Base-by-base conservation (phyloP, 2,797 vertebrate species). In the Rhynchonycteris naso region DNA sequence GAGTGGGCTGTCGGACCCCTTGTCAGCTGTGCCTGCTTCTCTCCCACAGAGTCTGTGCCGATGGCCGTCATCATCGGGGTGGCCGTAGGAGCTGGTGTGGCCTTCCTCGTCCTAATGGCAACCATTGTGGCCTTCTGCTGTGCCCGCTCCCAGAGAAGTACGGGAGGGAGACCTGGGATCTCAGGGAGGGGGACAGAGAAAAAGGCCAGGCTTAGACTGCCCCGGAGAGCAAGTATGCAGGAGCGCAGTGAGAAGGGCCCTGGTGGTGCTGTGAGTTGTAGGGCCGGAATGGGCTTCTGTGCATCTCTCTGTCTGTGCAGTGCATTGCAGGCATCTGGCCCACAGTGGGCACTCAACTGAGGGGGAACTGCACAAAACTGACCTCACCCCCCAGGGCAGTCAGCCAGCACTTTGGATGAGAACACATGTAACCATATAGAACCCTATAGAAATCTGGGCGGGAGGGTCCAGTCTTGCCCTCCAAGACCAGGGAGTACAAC, bases 71-170 rank as follows among this genome's bases (percentile, higher is more conserved):
- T 99, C 98, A 99, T 99, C 30, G 99, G 99, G 7, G 99, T 99
- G 93, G 99, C 99, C 0, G 99, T 99, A 84, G 99, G 99, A 96
- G 99, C 99, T 0, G 99, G 99, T 0, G 99, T 99, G 97, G 99
- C 99, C 18, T 98, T 99, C 98, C 99, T 99, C 87, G 99, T 99
- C 96, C 98, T 99, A 97, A 99, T 99, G 99, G 99, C 99, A 97
- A 99, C 99, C 98, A 99, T 99, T 19, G 99, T 99, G 59, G 99
- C 99, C 6, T 99, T 99, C 98, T 99, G 99, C 98, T 99, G 99
- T 33, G 99, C 99, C 61, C 99, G 99, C 58, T 99, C 99, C 63
- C 99, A 99, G 98, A 99, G 99, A 99, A 99, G 99, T 99, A 99
- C 94, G 99, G 95, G 95, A 95, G 96, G 96, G 96, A 87, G 66